Percentiles rank a stretch among this genome's conserved stretches.
Conservation (phyloP, 2,113 vertebrate species). For the Sebastes schlegelii region DNA sequence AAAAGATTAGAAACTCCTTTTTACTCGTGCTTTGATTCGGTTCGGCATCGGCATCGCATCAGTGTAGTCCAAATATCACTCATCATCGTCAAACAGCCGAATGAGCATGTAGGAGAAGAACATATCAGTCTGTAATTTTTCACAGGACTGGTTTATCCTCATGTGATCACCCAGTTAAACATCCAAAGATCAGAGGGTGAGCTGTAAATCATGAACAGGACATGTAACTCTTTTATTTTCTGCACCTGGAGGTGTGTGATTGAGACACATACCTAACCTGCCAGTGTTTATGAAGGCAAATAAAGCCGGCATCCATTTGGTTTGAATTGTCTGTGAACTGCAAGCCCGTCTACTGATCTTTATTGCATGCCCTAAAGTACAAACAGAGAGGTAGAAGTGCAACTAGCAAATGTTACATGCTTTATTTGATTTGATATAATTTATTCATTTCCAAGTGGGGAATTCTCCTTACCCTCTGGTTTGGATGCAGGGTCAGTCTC, state of each 20-base stretch:
- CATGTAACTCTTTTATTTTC: constrained; percentile 31
- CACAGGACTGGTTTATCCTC: constrained; percentile 45
- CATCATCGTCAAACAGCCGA: constrained; percentile 30
- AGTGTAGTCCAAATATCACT: constrained; percentile 56
- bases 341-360: constrained; percentile 56
- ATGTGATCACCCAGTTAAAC: constrained; percentile 54
- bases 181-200: constrained; percentile 27
- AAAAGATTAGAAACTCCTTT: constrained; percentile 77
- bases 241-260: constrained; percentile 35
- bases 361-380: constrained; percentile 61
- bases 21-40: constrained; percentile 63
- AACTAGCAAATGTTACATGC: constrained; percentile 34
- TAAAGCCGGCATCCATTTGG: constrained; percentile 58
- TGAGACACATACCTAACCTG: constrained; percentile 52
- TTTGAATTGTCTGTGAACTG: constrained; percentile 67
- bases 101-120: constrained; percentile 29
- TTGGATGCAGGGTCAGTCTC: constrained; percentile 19
- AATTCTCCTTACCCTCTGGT: constrained; percentile 19
- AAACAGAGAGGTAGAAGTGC: constrained; percentile 35
- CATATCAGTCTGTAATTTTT: constrained; percentile 47
- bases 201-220: background rate
- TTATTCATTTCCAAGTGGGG: constrained; percentile 39
- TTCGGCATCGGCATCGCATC: constrained; percentile 55
- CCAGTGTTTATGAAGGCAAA: constrained; percentile 51
- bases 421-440: constrained; percentile 48